phyloP scores from a whole-genome alignment of 2,113 vertebrate genomes.

The Ivindomyrus marchei region DNA sequence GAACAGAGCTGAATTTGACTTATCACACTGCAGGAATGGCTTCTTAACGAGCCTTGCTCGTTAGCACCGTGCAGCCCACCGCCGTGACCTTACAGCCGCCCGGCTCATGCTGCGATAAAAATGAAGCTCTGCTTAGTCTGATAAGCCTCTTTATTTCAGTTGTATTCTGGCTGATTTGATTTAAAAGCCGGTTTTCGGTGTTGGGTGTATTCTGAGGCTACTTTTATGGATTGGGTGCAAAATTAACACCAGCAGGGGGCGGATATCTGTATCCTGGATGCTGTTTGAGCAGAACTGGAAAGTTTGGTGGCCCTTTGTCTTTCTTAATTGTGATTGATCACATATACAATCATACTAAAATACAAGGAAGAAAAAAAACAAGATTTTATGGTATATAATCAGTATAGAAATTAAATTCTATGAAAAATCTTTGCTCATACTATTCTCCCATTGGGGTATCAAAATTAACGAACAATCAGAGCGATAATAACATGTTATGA shows the following conservation, averaged over 20 bases:
- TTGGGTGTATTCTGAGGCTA: not conserved
- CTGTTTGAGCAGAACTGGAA: not conserved
- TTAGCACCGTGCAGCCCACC: not conserved
- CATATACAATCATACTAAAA: not conserved
- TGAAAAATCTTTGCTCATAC: not conserved
- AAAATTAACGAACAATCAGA: not conserved
- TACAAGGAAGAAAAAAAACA: not conserved
- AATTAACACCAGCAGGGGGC: not conserved
- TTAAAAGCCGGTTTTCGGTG: not conserved
- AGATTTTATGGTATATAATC: not conserved
- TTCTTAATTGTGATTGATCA: not conserved
- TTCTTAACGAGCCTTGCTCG: not conserved
- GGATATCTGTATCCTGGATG: not conserved
- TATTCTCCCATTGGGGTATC: not conserved
- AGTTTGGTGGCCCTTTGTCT: not conserved
- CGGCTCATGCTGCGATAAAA: not conserved
- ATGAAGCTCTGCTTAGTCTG: not conserved
- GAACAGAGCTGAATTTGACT: conserved; percentile 27
- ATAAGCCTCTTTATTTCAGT: not conserved
- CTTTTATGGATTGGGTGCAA: not conserved
- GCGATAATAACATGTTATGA: not conserved
- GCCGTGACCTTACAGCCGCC: not conserved
- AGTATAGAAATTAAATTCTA: not conserved
- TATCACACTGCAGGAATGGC: conserved; percentile 27
- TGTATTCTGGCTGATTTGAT: not conserved